Evolutionary conservation across 2,797 vertebrate genomes (phyloP), one percentile per base, ranked within the genome.

Genomic region (Neoniphon sammara): DNA sequence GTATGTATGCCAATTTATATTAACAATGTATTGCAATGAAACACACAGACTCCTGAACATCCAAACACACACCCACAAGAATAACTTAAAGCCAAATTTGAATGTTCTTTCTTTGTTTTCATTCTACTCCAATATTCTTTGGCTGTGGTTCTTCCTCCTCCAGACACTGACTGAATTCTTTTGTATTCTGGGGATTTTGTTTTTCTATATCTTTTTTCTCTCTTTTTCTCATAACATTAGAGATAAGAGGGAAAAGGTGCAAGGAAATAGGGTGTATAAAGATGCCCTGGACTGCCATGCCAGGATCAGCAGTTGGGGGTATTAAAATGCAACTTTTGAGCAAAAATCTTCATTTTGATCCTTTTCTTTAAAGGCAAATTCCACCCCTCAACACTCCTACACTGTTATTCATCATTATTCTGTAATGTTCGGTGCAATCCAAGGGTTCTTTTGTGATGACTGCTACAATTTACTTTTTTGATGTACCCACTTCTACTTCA

Each of bases 121-220:
- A 47, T n/a, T 66, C 58, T 58, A 20, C 34, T 58, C 73, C 30
- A 47, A 36, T 59, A 20, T 79, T 34, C 11, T 49, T 47, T 49
- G 54, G 39, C 55, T 65, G 47, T 74, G 47, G 39, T 30, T 6
- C 54, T 70, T 49, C 11, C 31, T 59, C 36, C n/a, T 44, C 52
- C n/a, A 5, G 18, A 15, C 59, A 21, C 30, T 54, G 54, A 27
- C 54, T 53, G 53, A n/a, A 63, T 78, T 50, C 2, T 21, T 54
- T 69, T 54, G 49, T 64, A 69, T 59, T 42, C 60, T 56, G 18
- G 11, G 30, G 18, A 47, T 36, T 36, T 9, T 36, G 5, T 36
- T 5, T 36, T 36, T 5, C 6, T 36, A 36, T 36, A 36, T 9
- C 34, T 36, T 36, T 7, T 36, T 36, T 36, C 31, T 27, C 25